These are phyloP conservation scores for Stegodyphus mimosarum DNA, from an alignment of 1,140 invertebrate genomes.

Conservation along the genomic window DNA sequence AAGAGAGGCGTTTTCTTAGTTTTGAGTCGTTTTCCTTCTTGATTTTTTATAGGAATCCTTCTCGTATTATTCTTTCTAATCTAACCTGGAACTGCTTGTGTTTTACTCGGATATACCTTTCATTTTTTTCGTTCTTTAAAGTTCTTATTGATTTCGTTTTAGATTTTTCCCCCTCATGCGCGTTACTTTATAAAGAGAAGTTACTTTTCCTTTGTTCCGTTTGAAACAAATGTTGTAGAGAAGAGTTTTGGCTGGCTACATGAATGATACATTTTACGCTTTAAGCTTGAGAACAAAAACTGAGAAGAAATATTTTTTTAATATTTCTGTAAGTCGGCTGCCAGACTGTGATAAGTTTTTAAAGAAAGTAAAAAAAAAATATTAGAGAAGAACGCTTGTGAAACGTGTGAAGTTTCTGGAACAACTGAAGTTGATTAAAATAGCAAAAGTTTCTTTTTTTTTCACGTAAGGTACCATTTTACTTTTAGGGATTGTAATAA, in stretches of 20 bases:
- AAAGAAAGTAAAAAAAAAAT: neutral
- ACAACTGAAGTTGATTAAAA: too few relatives aligned
- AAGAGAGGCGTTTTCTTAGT: too few relatives aligned
- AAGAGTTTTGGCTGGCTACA: slow-evolving; percentile 15
- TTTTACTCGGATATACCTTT: too few relatives aligned
- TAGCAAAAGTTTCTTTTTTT: too few relatives aligned
- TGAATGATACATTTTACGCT: slow-evolving; percentile 48
- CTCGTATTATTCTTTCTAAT: slow-evolving; percentile 18
- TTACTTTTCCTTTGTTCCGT: neutral
- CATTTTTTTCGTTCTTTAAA: neutral
- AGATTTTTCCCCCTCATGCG: slow-evolving; percentile 7
- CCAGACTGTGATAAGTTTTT: slow-evolving; percentile 29
- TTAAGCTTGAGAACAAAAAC: too few relatives aligned
- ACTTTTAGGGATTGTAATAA: too few relatives aligned
- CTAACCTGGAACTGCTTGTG: slow-evolving; percentile 17
- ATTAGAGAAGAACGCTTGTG: neutral
- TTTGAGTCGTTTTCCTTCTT: neutral
- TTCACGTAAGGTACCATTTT: too few relatives aligned
- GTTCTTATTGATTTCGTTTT: slow-evolving; percentile 1
- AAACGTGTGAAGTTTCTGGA: neutral
- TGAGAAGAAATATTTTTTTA: too few relatives aligned
- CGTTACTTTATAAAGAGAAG: too few relatives aligned
- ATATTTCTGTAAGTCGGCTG: slow-evolving; percentile 3
- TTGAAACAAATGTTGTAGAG: slow-evolving; percentile 15
- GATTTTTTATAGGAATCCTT: slow-evolving; percentile 7